phyloP scores from a whole-genome alignment of 92 coral and sea anemone genomes.

The Siderastrea radians region DNA sequence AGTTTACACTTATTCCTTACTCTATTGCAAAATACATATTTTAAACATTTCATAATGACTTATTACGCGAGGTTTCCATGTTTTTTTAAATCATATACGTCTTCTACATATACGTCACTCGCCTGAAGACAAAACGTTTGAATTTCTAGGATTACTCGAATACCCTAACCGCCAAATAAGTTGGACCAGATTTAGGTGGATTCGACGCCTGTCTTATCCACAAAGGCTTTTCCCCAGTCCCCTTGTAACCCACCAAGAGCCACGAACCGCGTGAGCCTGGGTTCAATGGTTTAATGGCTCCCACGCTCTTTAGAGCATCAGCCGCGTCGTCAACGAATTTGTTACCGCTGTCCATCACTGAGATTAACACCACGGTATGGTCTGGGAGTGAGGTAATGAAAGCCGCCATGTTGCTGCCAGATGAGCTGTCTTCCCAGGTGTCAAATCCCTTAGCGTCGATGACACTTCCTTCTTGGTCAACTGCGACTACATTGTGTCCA shows the following conservation, averaged over 20 bases:
- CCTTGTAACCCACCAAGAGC: conserved; percentile 77
- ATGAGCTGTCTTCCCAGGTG: conserved; percentile 46
- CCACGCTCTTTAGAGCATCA: conserved; percentile 58
- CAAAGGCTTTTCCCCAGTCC: conserved; percentile 72
- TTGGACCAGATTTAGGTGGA: too few relatives aligned
- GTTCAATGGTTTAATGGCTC: conserved; percentile 49
- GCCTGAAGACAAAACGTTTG: too few relatives aligned
- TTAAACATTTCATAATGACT: too few relatives aligned
- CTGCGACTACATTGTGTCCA: conserved; percentile 75
- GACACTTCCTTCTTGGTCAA: conserved; percentile 54
- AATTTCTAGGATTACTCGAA: too few relatives aligned
- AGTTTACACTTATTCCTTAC: too few relatives aligned
- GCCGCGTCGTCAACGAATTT: conserved; percentile 34
- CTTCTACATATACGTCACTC: too few relatives aligned
- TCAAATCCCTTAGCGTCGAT: conserved; percentile 48
- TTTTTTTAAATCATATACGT: too few relatives aligned
- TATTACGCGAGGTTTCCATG: too few relatives aligned
- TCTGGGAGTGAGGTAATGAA: conserved; percentile 54
- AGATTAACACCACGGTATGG: conserved; percentile 64
- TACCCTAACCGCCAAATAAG: too few relatives aligned
- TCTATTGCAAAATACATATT: too few relatives aligned
- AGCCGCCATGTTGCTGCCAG: conserved; percentile 58
- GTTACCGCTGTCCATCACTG: conserved; percentile 59
- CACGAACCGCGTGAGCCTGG: conserved; percentile 70
- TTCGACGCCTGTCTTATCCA: conserved; percentile 60